A percentile compares a stretch with the other conserved stretches of the same genome.
Evolutionary conservation across 2,888 invertebrate species (phyloP).

Genomic region (Torymus auratus): DNA sequence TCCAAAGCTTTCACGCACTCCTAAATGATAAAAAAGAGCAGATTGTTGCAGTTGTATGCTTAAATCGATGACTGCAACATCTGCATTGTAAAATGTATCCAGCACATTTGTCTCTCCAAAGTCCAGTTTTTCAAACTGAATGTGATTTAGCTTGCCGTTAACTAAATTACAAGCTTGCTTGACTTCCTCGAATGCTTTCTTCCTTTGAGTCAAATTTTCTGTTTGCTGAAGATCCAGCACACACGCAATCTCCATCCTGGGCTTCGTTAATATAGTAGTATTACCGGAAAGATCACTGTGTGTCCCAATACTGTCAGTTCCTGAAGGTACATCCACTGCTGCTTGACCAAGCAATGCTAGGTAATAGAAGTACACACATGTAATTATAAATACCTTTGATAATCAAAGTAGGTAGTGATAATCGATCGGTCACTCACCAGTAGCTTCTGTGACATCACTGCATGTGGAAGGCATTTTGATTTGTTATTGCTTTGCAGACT

Average conservation of each 20-base stretch:
- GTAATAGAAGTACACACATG: not conserved
- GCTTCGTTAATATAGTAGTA: conserved; percentile 78
- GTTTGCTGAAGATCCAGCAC: conserved; percentile 88
- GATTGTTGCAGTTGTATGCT: conserved; percentile 95
- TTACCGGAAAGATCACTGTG: conserved; percentile 81
- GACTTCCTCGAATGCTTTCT: conserved; percentile 90
- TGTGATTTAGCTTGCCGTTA: conserved; percentile 89
- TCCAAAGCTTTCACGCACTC: conserved; percentile 97
- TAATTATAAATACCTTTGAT: not conserved
- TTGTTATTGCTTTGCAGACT: conserved; percentile 16
- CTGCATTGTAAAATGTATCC: conserved; percentile 98
- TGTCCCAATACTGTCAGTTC: conserved; percentile 81
- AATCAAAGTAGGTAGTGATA: not conserved
- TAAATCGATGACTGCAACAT: conserved; percentile 96
- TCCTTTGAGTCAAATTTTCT: conserved; percentile 85
- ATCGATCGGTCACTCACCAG: conserved; percentile 63
- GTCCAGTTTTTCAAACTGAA: conserved; percentile 97
- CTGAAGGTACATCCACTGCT: conserved; percentile 70
- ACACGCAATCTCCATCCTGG: conserved; percentile 92
- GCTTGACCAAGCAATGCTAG: conserved; percentile 54
- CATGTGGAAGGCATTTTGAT: conserved; percentile 70
- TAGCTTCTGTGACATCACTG: conserved; percentile 68
- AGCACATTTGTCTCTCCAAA: conserved; percentile 97
- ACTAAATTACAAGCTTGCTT: conserved; percentile 87
- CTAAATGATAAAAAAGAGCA: conserved; percentile 96